Percentiles rank a stretch among this genome's conserved stretches.
These are phyloP conservation scores for rabbit (Oryctolagus cuniculus) DNA, from an alignment of 2,113 vertebrate species.

Conservation along the genomic window mOryCun1.1 NC_091436.1:42537001-42537500, in stretches of 20 bases:
- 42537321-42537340: not conserved
- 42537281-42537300: not conserved
- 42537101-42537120: constrained; percentile 64
- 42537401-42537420: not conserved
- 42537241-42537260: not conserved
- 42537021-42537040: constrained; percentile 60
- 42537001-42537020: constrained; percentile 56
- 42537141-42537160: constrained; percentile 70
- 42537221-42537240: not conserved
- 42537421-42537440: not conserved
- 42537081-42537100: constrained; percentile 72
- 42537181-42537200: not conserved
- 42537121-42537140: constrained; percentile 69
- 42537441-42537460: not conserved
- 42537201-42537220: not conserved
- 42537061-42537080: constrained; percentile 78
- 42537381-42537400: not conserved
- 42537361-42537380: not conserved
- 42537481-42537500: not conserved
- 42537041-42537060: constrained; percentile 49
- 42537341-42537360: not conserved
- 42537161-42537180: not conserved
- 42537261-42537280: not conserved
- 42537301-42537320: not conserved
- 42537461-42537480: not conserved